Percentiles rank a stretch among this genome's conserved stretches.
phyloP scores from a whole-genome alignment of 2,797 vertebrate species.

The Peromyscus aztecus region DNA sequence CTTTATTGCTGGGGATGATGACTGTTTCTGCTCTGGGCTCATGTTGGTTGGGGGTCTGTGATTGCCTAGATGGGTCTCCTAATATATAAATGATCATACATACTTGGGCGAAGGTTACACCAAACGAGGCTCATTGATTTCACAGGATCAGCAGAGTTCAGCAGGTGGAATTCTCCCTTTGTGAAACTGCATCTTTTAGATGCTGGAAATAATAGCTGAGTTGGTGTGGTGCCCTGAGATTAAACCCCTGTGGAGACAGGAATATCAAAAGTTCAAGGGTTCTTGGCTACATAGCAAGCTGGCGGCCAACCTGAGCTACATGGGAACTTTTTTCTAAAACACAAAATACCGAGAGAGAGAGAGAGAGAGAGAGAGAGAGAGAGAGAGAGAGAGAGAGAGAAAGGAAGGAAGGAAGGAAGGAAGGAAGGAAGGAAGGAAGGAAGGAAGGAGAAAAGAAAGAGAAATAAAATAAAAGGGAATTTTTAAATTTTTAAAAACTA shows the following conservation, averaged over 20 bases:
- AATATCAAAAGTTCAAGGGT: neutral
- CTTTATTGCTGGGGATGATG: neutral
- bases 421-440: neutral
- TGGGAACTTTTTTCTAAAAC: neutral
- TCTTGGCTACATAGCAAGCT: neutral
- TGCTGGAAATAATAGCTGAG: neutral
- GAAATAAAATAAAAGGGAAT: neutral
- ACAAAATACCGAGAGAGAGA: neutral
- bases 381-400: too few relatives aligned
- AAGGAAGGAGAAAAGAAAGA: neutral
- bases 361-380: neutral
- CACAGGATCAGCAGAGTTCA: neutral
- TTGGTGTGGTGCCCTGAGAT: neutral
- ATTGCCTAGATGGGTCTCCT: neutral
- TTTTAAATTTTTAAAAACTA: neutral
- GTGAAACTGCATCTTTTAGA: neutral
- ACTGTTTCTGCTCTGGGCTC: neutral
- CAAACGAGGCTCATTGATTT: neutral
- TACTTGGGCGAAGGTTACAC: neutral
- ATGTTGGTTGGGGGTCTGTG: neutral
- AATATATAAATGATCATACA: neutral
- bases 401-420: fast-evolving
- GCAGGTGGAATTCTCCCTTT: neutral
- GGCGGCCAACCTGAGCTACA: neutral
- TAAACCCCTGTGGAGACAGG: neutral